These are phyloP conservation scores for Lanius collurio DNA, from an alignment of 2,113 vertebrate genomes.

Conservation along the genomic window DNA sequence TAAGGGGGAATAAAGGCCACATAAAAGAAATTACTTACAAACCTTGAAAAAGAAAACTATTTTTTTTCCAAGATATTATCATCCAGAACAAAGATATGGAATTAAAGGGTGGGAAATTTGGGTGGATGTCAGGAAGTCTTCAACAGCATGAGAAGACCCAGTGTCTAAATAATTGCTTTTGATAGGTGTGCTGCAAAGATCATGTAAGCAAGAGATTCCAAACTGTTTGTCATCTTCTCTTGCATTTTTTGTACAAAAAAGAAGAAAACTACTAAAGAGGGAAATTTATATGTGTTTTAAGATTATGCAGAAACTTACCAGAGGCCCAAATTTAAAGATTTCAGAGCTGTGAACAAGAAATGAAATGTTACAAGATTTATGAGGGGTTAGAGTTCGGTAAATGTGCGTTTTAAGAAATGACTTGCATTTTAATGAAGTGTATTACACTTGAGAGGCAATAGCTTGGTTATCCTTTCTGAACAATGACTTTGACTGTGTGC, in stretches of 20 bases:
- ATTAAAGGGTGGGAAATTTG: neutral
- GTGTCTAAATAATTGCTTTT: neutral
- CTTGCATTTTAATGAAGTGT: conserved; percentile 61
- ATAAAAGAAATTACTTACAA: neutral
- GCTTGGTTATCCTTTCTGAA: conserved; percentile 51
- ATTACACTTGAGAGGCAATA: conserved; percentile 43
- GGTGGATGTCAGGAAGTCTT: neutral
- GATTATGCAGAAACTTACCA: neutral
- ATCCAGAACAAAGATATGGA: neutral
- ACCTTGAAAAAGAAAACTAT: neutral
- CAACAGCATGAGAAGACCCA: neutral
- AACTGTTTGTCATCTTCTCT: neutral
- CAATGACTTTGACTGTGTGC: conserved; percentile 21
- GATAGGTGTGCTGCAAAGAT: neutral
- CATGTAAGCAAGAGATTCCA: neutral
- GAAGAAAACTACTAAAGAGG: neutral
- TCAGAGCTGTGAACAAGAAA: conserved; percentile 22
- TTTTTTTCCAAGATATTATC: neutral
- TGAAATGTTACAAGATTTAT: conserved; percentile 48
- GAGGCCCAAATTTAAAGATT: neutral
- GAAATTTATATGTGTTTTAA: neutral
- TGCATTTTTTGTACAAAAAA: neutral
- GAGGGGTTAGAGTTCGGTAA: conserved; percentile 40
- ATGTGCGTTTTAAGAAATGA: conserved; percentile 16
- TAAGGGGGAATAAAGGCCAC: neutral